Evolutionary conservation across 1,140 invertebrate species (phyloP), one percentile per base, ranked within the genome.

Genomic region (Leptonema lineaticorne): DNA sequence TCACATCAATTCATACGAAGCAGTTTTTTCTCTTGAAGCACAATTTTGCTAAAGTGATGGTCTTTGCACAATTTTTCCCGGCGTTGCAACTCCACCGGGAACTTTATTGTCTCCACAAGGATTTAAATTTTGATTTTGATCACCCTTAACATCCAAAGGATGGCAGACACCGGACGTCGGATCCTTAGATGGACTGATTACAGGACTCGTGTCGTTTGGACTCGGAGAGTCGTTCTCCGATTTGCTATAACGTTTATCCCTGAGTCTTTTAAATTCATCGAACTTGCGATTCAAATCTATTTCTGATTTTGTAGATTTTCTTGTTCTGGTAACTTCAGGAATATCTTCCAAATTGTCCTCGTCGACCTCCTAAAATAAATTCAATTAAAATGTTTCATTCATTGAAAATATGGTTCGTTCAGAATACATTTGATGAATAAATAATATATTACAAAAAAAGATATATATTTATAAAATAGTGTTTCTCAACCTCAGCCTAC

Each of bases 281-380:
- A 79, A 81, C 73, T 77, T 81, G 69, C 72, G 79, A 76, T 79
- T 83, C 64, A 76, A 74, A 71, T 78, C 79, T 74, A 37, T 74
- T 53, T 73, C 71, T 14, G 71, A 70, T 22, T 62, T 63, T 70
- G 20, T 75, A 76, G 60, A 78, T 73, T 69, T 79, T 76, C 28
- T 78, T 33, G 74, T 74, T 33, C 77, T 74, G 0, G 74, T 72
- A 22, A 74, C 59, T 33, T 75, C 75, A 60, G 60, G 59, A 69
- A 72, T 63, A 48, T 80, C 79, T 30, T 79, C 77, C 7, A 82
- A 71, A 58, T 84, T 85, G 26, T 86, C 85, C 72, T 86, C 85
- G 70, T 86, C 85, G n/a, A 86, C 85, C 76, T 86, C 85, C 85
- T 86, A 74, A 80, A 77, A 67, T n/a, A 74, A 41, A 41, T 58